Percentiles rank a stretch among this genome's conserved stretches.
These are phyloP conservation scores for Lutjanus erythropterus DNA, from an alignment of 2,113 vertebrate species.

Conservation along the genomic window DNA sequence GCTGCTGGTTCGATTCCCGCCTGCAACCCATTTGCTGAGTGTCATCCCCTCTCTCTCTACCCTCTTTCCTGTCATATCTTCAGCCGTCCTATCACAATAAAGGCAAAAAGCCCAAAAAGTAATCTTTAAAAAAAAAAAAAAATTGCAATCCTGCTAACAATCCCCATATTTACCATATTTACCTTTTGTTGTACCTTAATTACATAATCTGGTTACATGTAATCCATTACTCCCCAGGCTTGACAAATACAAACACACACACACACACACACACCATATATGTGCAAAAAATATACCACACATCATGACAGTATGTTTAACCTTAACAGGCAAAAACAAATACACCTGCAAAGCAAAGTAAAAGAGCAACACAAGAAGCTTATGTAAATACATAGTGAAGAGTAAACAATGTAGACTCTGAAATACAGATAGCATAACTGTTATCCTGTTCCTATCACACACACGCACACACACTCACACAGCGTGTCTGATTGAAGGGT, in stretches of 20 bases:
- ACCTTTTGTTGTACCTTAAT: too few species aligned
- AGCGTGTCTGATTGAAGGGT: slow-evolving; percentile 44
- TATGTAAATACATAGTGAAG: slow-evolving; percentile 23
- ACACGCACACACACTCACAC: slow-evolving; percentile 16
- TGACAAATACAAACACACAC: slow-evolving; percentile 36
- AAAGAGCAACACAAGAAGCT: slow-evolving; percentile 29
- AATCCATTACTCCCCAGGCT: too few species aligned
- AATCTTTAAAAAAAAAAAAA: too few species aligned
- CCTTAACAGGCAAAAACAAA: slow-evolving; percentile 43
- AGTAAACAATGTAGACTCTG: slow-evolving; percentile 31
- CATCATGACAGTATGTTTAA: slow-evolving; percentile 22
- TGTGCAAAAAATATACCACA: slow-evolving; percentile 33
- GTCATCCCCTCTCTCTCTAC: too few species aligned
- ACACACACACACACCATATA: slow-evolving; percentile 10
- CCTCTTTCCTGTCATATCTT: too few species aligned
- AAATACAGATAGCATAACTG: slow-evolving; percentile 34
- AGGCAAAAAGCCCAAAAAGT: too few species aligned
- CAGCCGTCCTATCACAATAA: too few species aligned
- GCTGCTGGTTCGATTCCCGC: too few species aligned
- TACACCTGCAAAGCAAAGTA: slow-evolving; percentile 35
- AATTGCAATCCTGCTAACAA: too few species aligned
- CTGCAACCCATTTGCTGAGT: too few species aligned
- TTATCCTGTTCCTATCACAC: slow-evolving; percentile 22
- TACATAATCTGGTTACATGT: too few species aligned
- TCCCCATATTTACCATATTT: too few species aligned